Base-by-base conservation (phyloP, 2,797 vertebrate species). In the Lepidocolaptes lacrymiger region DNA sequence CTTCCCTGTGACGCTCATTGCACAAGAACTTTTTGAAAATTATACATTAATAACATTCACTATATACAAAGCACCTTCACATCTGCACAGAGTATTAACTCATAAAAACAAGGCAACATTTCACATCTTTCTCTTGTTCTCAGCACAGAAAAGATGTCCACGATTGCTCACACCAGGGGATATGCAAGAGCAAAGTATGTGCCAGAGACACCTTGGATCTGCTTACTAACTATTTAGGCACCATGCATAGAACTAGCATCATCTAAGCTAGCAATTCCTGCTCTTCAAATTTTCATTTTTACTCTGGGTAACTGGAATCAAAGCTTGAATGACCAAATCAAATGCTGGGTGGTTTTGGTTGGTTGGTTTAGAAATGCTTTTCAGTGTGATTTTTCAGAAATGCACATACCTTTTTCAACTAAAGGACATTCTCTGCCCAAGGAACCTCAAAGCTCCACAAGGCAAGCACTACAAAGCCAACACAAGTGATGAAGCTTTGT, bases 401-500 rank as follows among this genome's bases (percentile, higher is more conserved):
- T 14, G 18, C 19, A 59, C 6, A 73, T 7, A 75, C 0, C 1
- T 32, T 48, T 27, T 68, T 54, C 34, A 58, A 54, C 36, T 44
- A 51, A 34, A 66, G 48, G 21, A 72, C 16, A 18, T 3, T 17
- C 8, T 49, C 34, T 74, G n/a, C n/a, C 23, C 48, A 44, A 52
- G 49, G 73, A 58, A 36, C 10, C 39, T 66, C 36, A 16, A 55
- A 78, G n/a, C 24, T 84, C 37, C 4, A 1, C 56, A 19, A 69
- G 14, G 13, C 30, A 83, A 66, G 28, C n/a, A 66, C 62, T 78
- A 61, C 10, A 58, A 76, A 71, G 39, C 36, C 23, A 88, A 46
- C 23, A 44, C 23, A 89, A 41, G 2, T 7, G 4, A 68, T 2
- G 0, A 3, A 62, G 49, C 7, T 28, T 36, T 14, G 27, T 14